Conservation (phyloP, 2,888 invertebrate genomes). For the Chaetogeoica ovagalla region DNA sequence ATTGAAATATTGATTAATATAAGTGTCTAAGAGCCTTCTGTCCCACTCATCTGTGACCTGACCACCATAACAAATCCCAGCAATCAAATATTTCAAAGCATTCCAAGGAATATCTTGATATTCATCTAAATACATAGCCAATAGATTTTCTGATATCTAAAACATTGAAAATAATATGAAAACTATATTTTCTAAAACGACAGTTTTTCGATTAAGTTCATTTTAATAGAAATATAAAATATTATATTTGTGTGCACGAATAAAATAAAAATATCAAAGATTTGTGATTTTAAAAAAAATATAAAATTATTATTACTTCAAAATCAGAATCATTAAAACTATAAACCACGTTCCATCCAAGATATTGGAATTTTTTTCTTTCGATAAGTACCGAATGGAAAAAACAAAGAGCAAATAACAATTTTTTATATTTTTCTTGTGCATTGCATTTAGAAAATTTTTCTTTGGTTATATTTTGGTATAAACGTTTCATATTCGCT, state of each 20-base stretch:
- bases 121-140: slow-evolving; percentile 83
- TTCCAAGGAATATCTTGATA: slow-evolving; percentile 90
- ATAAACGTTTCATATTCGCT: slow-evolving; percentile 83
- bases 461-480: slow-evolving; percentile 76
- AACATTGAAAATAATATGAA: not conserved
- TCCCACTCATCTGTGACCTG: slow-evolving; percentile 79
- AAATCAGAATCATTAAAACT: slow-evolving; percentile 92
- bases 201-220: too few relatives aligned
- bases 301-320: slow-evolving; percentile 62
- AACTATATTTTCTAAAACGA: not conserved
- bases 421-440: slow-evolving; percentile 73
- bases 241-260: not conserved
- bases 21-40: slow-evolving; percentile 75
- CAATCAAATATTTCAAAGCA: slow-evolving; percentile 83
- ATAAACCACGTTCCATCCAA: slow-evolving; percentile 88
- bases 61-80: slow-evolving; percentile 87
- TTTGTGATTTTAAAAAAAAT: too few relatives aligned
- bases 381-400: slow-evolving; percentile 85
- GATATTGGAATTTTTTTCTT: slow-evolving; percentile 81
- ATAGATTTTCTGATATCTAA: slow-evolving; percentile 73
- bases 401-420: slow-evolving; percentile 80
- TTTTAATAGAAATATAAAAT: not conserved
- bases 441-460: slow-evolving; percentile 73
- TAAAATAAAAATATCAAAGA: not conserved
- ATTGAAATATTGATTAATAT: slow-evolving; percentile 81